Percentiles rank a stretch among this genome's conserved stretches.
phyloP scores from a whole-genome alignment of 1,140 invertebrate species.

The Calephelis virginiensis region DNA sequence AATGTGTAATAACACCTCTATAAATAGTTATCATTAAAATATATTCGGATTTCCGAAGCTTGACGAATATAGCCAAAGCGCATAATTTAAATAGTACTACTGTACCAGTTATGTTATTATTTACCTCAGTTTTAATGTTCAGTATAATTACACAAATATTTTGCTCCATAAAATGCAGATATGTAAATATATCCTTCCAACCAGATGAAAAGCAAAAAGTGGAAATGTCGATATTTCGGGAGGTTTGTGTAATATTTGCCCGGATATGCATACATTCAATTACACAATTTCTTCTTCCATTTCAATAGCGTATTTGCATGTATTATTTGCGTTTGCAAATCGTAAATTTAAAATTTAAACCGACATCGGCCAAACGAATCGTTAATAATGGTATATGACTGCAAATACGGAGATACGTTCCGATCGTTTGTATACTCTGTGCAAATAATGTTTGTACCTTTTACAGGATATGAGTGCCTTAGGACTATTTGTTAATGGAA shows the following conservation, averaged over 20 bases:
- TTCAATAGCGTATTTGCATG: constrained; percentile 30
- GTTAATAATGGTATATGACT: constrained; percentile 31
- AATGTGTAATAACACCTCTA: no score
- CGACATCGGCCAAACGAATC: constrained; percentile 19
- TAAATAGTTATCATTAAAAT: no score
- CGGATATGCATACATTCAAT: constrained; percentile 12
- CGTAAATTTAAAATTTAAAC: constrained; percentile 46
- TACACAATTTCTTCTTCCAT: constrained; percentile 26
- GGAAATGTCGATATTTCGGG: constrained; percentile 3
- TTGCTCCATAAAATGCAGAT: background rate
- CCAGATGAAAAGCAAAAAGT: background rate
- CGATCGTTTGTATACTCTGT: constrained; percentile 30
- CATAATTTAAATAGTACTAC: no score
- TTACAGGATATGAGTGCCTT: background rate
- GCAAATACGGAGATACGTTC: constrained; percentile 18
- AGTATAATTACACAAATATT: background rate
- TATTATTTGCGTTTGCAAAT: constrained; percentile 38
- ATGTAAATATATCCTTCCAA: background rate
- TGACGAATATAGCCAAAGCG: no score
- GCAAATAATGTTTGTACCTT: constrained; percentile 31
- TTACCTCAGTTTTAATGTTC: no score
- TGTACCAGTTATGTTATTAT: no score
- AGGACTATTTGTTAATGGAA: background rate
- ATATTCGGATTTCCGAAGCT: no score
- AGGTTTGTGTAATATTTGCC: constrained; percentile 11